Conservation (phyloP, 2,888 invertebrate species). For the Branchellion lobata region DNA sequence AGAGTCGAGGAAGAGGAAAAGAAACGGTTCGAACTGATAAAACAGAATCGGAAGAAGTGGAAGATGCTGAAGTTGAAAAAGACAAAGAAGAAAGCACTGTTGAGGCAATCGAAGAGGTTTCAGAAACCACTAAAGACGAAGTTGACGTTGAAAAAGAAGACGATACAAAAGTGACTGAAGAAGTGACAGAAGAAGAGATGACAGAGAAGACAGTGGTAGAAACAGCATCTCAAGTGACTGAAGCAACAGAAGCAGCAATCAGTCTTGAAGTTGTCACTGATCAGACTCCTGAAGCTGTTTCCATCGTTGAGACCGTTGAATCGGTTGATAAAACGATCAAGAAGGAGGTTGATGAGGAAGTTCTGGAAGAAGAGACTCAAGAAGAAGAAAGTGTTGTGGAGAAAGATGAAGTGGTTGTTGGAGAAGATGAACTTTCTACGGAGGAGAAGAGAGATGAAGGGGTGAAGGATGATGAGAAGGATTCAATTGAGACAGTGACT, state of each 20-base stretch:
- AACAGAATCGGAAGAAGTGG: no score
- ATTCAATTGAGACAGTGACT: no score
- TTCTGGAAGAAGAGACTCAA: no score
- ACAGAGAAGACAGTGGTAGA: neutral
- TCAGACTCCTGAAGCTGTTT: neutral
- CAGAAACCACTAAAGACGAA: no score
- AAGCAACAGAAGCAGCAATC: neutral
- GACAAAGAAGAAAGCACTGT: no score
- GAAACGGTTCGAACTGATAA: neutral
- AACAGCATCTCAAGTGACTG: neutral
- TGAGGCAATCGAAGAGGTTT: neutral
- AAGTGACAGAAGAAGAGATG: neutral
- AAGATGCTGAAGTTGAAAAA: no score
- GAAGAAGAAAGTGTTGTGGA: no score
- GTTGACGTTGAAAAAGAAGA: no score
- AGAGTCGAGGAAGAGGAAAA: no score
- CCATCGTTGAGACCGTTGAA: neutral
- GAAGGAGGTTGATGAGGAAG: neutral
- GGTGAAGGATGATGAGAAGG: no score
- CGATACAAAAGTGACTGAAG: neutral
- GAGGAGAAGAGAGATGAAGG: no score
- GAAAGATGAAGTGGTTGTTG: neutral
- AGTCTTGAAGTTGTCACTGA: neutral
- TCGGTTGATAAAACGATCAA: no score
- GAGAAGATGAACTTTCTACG: neutral